These are phyloP conservation scores for Choloepus hoffmanni DNA, from an alignment of 2,113 vertebrate genomes.

Conservation along the genomic window DNA sequence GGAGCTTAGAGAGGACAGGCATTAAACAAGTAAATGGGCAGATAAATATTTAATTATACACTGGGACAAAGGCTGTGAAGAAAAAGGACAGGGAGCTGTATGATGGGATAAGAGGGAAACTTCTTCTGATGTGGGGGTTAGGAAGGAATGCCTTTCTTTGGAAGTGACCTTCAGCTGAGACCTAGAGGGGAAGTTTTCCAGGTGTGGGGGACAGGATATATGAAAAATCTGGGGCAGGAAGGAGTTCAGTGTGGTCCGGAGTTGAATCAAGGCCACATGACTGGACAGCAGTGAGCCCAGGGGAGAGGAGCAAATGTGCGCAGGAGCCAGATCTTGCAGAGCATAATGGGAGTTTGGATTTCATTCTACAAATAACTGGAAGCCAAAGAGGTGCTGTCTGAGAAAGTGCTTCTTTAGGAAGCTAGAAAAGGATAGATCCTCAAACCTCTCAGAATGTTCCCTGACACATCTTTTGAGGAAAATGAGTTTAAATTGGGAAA, in stretches of 20 bases:
- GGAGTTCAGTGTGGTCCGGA: background rate
- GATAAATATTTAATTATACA: background rate
- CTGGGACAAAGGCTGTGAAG: background rate
- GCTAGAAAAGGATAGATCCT: background rate
- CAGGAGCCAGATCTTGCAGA: fast-evolving
- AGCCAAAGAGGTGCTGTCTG: background rate
- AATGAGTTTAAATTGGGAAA: background rate
- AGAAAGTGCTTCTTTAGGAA: background rate
- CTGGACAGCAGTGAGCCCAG: background rate
- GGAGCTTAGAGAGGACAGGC: background rate
- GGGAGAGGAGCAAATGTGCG: background rate
- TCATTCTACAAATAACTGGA: background rate
- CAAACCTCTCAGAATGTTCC: background rate
- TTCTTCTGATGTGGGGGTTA: background rate
- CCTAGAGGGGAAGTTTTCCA: background rate
- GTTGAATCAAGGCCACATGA: background rate
- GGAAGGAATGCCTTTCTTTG: background rate
- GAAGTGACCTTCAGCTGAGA: background rate
- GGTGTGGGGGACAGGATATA: background rate
- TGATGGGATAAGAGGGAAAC: background rate
- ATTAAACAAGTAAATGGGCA: background rate
- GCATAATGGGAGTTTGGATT: background rate
- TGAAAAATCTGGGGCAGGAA: no score
- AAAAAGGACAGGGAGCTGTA: background rate
- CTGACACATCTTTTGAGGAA: background rate